Evolutionary conservation across 2,888 invertebrate genomes (phyloP).

Genomic region (Agriopis marginaria): DNA sequence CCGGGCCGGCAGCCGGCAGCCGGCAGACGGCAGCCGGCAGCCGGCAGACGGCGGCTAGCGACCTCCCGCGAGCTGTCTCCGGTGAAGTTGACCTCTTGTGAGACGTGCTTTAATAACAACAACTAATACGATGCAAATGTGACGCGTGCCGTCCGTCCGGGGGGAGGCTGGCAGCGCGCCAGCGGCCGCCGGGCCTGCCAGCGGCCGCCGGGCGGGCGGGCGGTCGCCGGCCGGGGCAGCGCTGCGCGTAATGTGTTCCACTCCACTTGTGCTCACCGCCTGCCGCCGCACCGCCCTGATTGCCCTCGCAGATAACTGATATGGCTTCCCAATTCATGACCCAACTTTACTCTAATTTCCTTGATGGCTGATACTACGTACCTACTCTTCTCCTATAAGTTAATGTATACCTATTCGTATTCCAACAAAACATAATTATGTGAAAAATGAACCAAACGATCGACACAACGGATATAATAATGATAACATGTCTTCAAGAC

Average conservation of each 20-base stretch:
- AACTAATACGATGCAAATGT: constrained; percentile 22
- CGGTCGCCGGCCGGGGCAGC: neutral
- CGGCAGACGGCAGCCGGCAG: neutral
- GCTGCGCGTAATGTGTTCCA: constrained; percentile 11
- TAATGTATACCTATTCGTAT: no score
- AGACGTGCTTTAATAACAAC: neutral
- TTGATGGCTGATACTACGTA: neutral
- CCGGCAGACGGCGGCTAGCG: neutral
- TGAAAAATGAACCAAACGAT: no score
- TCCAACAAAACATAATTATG: no score
- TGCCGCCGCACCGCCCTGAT: neutral
- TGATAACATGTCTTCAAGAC: no score
- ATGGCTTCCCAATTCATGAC: constrained; percentile 12
- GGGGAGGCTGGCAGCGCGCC: constrained; percentile 15
- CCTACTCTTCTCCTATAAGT: neutral
- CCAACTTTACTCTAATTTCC: constrained; percentile 16
- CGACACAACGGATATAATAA: no score
- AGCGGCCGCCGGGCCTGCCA: constrained; percentile 11
- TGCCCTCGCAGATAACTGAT: constrained; percentile 3
- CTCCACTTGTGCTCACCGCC: constrained; percentile 12
- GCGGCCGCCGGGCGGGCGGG: neutral
- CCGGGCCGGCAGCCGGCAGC: no score
- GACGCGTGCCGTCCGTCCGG: constrained; percentile 5
- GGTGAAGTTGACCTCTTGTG: constrained; percentile 10
- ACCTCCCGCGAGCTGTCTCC: neutral